A percentile compares a stretch with the other conserved stretches of the same genome.
Evolutionary conservation across 2,797 vertebrate genomes (phyloP).

Genomic region (Taenioides sp.): DNA sequence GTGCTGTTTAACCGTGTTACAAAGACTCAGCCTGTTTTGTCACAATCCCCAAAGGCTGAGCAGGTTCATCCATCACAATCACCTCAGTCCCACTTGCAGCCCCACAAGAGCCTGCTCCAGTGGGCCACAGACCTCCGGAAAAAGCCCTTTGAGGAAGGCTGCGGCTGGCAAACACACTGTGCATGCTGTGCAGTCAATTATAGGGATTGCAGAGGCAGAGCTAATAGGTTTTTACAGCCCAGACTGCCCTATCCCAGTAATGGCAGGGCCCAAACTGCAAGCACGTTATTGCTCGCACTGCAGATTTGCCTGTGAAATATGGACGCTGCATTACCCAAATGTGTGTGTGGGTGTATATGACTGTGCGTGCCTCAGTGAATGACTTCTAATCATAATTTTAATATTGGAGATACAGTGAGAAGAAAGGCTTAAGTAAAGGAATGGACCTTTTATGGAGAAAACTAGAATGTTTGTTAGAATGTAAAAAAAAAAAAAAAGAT

Average conservation of each 20-base stretch:
- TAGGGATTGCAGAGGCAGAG: constrained; percentile 64
- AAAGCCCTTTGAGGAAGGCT: constrained; percentile 44
- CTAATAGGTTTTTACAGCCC: constrained; percentile 70
- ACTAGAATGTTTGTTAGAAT: neutral
- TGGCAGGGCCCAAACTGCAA: constrained; percentile 64
- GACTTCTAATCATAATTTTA: constrained; percentile 50
- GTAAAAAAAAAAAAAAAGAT: constrained; percentile 5
- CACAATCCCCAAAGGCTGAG: constrained; percentile 4
- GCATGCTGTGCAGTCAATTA: constrained; percentile 68
- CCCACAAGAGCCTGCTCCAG: constrained; percentile 38
- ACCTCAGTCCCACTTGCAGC: constrained; percentile 35
- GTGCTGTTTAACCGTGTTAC: constrained; percentile 15
- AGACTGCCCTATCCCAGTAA: constrained; percentile 59
- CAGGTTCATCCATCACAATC: constrained; percentile 44
- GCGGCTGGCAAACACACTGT: constrained; percentile 46
- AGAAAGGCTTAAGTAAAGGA: constrained; percentile 3
- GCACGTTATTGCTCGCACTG: constrained; percentile 65
- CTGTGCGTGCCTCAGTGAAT: constrained; percentile 34
- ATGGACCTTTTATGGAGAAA: neutral
- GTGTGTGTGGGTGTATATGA: constrained; percentile 26
- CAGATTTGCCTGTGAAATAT: constrained; percentile 76
- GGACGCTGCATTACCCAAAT: constrained; percentile 46
- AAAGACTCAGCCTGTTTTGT: constrained; percentile 30
- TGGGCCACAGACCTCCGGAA: constrained; percentile 46
- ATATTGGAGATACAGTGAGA: constrained; percentile 28